Evolutionary conservation across 2,113 vertebrate genomes (phyloP), one percentile per base, ranked within the genome.

Genomic region (Semicossyphus pulcher): DNA sequence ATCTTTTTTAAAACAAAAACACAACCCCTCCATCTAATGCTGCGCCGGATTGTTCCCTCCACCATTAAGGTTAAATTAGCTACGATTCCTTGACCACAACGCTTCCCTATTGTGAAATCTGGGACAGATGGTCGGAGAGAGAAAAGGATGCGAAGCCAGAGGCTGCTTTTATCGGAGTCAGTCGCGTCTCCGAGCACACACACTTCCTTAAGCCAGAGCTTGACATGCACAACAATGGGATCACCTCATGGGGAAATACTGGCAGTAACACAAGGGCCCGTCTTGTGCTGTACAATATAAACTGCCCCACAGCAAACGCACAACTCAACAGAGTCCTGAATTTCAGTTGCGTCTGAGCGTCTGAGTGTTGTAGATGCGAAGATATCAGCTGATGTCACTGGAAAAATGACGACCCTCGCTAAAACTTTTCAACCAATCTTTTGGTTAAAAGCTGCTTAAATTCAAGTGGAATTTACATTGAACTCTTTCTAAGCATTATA

Each of bases 51-150:
- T 79, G 28, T 65, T 70, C 28, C 23, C 64, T 78, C 49, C 66
- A 83, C 84, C 92, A 88, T 87, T 56, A 74, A 93, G 91, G 88
- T 88, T 57, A 66, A 90, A 94, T 93, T 93, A 92, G 86, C 90
- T 89, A 81, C 37, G 78, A 89, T 91, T 88, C 86, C 87, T 88
- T 80, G 78, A 91, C 76, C 28, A 44, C 80, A 80, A 88, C 89
- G 84, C 85, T 91, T 86, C 84, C 34, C 80, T 73, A 61, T 83
- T 87, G 70, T 80, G 53, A 87, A 93, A 93, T 92, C 89, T 94
- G 85, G 91, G 91, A 92, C 92, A 93, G 85, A 90, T 70, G 85
- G 87, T 78, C 58, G 28, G 54, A 69, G 72, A 69, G 59, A 78
- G 56, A 81, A n/a, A 58, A 83, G 85, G 81, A 72, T 54, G 68